Conservation (phyloP, 2,113 vertebrate species). For the Romanogobio albipinnatus region DNA sequence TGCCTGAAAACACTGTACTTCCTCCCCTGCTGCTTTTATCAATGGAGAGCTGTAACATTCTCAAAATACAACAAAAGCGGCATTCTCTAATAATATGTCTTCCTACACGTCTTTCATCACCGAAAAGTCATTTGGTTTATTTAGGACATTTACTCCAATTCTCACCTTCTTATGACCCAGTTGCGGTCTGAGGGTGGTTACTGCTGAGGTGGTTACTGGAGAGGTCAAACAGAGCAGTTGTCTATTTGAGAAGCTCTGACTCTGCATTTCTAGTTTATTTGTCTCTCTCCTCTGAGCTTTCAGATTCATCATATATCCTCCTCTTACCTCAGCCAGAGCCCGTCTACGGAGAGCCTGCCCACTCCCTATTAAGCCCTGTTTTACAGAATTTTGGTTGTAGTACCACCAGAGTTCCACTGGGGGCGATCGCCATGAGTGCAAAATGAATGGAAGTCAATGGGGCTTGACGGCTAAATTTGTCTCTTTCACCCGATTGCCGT, state of each 20-base stretch:
- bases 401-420: too few relatives aligned
- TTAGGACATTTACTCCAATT: background rate
- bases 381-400: too few relatives aligned
- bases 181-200: background rate
- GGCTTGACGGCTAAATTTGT: too few relatives aligned
- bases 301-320: slow-evolving; percentile 22
- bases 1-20: slow-evolving; percentile 10
- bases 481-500: too few relatives aligned
- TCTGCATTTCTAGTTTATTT: slow-evolving; percentile 41
- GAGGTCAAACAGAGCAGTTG: background rate
- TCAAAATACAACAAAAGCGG: background rate
- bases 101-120: background rate
- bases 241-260: slow-evolving; percentile 30
- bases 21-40: slow-evolving; percentile 18
- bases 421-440: too few relatives aligned
- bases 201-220: slow-evolving; percentile 8
- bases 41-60: background rate
- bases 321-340: slow-evolving; percentile 26
- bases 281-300: slow-evolving; percentile 28
- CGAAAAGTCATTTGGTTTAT: slow-evolving; percentile 1
- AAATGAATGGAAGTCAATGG: too few relatives aligned
- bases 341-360: too few relatives aligned
- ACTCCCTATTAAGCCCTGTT: too few relatives aligned
- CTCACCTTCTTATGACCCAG: slow-evolving; percentile 13
- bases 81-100: background rate